Evolutionary conservation across 2,888 invertebrate genomes (phyloP).

Genomic region (Salticus scenicus): DNA sequence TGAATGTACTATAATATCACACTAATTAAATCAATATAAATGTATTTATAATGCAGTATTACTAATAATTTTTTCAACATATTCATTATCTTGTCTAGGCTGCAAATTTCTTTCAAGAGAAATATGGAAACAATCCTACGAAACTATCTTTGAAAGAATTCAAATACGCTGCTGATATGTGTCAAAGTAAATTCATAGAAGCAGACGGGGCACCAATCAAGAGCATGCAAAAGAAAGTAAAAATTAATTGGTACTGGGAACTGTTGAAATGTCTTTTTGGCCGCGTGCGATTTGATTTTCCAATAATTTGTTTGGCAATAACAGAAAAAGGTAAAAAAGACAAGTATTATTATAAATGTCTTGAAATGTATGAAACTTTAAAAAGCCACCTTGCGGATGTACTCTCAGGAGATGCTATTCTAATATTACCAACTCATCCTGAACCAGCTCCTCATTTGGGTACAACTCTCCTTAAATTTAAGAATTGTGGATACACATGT

Average conservation of each 20-base stretch:
- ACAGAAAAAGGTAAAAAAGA: constrained; percentile 78
- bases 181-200: constrained; percentile 74
- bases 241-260: constrained; percentile 74
- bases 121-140: constrained; percentile 80
- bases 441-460: constrained; percentile 91
- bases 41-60: no score
- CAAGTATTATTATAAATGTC: not conserved
- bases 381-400: constrained; percentile 22
- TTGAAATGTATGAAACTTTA: constrained; percentile 5
- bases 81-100: no score
- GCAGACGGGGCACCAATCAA: constrained; percentile 72
- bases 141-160: constrained; percentile 78
- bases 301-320: not conserved
- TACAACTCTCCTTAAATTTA: constrained; percentile 86
- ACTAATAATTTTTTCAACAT: no score
- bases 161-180: constrained; percentile 76
- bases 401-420: constrained; percentile 82
- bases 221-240: constrained; percentile 40
- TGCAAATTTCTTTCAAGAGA: constrained; percentile 74
- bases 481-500: constrained; percentile 90
- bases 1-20: no score
- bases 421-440: constrained; percentile 92
- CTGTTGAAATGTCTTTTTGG: constrained; percentile 17
- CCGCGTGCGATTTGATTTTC: not conserved
- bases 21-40: no score